Evolutionary conservation across 2,113 vertebrate genomes (phyloP).

Genomic region (Galeopterus variegatus): DNA sequence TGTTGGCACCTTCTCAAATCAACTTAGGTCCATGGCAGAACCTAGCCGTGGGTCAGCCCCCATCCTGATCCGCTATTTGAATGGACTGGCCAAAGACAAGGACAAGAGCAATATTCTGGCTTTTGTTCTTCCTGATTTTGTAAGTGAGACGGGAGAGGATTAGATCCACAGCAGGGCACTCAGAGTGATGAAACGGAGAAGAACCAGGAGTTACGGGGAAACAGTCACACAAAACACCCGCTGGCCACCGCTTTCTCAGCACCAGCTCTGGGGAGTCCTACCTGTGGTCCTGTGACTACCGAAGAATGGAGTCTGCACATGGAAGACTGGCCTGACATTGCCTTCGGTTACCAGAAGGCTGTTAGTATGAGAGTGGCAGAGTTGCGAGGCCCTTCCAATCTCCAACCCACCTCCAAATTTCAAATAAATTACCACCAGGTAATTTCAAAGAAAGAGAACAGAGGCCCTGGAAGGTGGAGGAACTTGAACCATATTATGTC

Average conservation of each 20-base stretch:
- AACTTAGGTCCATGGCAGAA: not conserved
- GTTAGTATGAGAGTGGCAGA: not conserved
- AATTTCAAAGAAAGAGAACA: slow-evolving; percentile 51
- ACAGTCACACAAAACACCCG: not conserved
- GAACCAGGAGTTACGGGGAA: not conserved
- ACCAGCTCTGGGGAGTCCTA: not conserved
- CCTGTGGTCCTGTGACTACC: not conserved
- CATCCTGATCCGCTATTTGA: not conserved
- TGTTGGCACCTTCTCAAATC: not conserved
- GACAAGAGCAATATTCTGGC: not conserved
- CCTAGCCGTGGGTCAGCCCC: not conserved
- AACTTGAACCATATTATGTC: not conserved
- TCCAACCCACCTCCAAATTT: not conserved
- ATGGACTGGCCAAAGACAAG: not conserved
- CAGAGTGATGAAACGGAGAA: not conserved
- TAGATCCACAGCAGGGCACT: not conserved
- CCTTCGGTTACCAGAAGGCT: not conserved
- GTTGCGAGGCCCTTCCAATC: not conserved
- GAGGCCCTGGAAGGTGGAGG: not conserved
- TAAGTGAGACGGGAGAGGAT: not conserved
- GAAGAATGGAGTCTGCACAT: not conserved
- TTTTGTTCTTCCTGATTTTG: not conserved
- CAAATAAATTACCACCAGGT: slow-evolving; percentile 5
- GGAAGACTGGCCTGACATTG: not conserved
- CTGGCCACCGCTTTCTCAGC: not conserved